Conservation (phyloP, 2,888 invertebrate genomes). For the Biston stratarius region DNA sequence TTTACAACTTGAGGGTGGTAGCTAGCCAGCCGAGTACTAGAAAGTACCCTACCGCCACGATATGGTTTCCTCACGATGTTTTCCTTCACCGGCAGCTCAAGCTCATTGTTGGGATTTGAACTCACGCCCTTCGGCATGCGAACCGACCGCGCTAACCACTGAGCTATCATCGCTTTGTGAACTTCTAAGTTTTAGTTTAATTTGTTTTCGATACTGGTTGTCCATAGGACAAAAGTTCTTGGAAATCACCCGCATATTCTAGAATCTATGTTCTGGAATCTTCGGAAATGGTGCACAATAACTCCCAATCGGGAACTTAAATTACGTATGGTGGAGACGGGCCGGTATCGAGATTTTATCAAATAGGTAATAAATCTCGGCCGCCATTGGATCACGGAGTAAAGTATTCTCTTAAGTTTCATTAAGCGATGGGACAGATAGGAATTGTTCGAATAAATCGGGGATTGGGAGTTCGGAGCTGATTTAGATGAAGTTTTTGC, state of each 20-base stretch:
- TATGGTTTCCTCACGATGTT: too few species aligned
- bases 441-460: slow-evolving; percentile 61
- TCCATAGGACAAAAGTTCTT: neutral
- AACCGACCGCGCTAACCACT: too few species aligned
- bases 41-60: too few species aligned
- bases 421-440: slow-evolving; percentile 81
- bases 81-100: too few species aligned
- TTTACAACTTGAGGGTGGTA: too few species aligned
- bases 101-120: too few species aligned
- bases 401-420: slow-evolving; percentile 84
- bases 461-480: slow-evolving; percentile 57
- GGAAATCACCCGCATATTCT: slow-evolving; percentile 1
- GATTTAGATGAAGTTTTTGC: slow-evolving; percentile 32
- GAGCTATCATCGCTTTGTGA: too few species aligned
- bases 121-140: too few species aligned
- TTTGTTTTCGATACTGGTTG: too few species aligned
- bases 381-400: slow-evolving; percentile 76
- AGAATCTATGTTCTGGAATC: slow-evolving; percentile 15
- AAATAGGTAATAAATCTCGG: slow-evolving; percentile 75
- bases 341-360: slow-evolving; percentile 78
- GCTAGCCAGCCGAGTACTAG: too few species aligned
- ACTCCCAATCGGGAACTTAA: slow-evolving; percentile 78
- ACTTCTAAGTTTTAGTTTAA: too few species aligned
- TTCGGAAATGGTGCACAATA: slow-evolving; percentile 48
- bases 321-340: slow-evolving; percentile 75